Conservation (phyloP, 1,140 invertebrate species). For the Drosophila triauraria region DNA sequence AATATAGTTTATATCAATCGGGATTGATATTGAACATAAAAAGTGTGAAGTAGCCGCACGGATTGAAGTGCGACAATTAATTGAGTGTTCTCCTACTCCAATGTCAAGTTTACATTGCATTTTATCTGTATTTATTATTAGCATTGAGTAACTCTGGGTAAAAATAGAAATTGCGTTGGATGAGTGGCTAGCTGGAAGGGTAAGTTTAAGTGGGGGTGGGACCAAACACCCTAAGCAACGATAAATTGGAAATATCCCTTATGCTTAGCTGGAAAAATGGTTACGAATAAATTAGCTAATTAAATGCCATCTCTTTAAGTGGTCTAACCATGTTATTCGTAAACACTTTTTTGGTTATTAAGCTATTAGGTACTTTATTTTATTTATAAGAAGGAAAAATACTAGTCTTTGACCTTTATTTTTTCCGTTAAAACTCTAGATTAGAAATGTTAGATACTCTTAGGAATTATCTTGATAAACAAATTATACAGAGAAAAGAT, state of each 20-base stretch:
- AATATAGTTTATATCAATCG: slow-evolving; percentile 8
- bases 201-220: background rate
- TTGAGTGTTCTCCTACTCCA: slow-evolving; percentile 20
- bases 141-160: slow-evolving; percentile 24
- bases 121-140: slow-evolving; percentile 12
- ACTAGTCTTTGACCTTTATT: too few relatives aligned
- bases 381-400: too few relatives aligned
- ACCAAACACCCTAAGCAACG: background rate
- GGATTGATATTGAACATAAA: slow-evolving; percentile 39
- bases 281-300: too few relatives aligned
- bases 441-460: too few relatives aligned
- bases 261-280: too few relatives aligned
- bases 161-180: slow-evolving; percentile 24
- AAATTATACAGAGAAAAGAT: background rate
- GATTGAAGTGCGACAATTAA: slow-evolving; percentile 33
- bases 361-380: too few relatives aligned
- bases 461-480: background rate
- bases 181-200: background rate
- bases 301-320: too few relatives aligned
- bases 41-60: slow-evolving; percentile 6
- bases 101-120: slow-evolving; percentile 16
- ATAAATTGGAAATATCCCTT: background rate
- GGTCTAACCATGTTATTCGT: too few relatives aligned
- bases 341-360: too few relatives aligned
- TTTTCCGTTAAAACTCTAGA: too few relatives aligned